Conservation (phyloP, 2,797 vertebrate genomes). For the Tokudaia muenninki region DNA sequence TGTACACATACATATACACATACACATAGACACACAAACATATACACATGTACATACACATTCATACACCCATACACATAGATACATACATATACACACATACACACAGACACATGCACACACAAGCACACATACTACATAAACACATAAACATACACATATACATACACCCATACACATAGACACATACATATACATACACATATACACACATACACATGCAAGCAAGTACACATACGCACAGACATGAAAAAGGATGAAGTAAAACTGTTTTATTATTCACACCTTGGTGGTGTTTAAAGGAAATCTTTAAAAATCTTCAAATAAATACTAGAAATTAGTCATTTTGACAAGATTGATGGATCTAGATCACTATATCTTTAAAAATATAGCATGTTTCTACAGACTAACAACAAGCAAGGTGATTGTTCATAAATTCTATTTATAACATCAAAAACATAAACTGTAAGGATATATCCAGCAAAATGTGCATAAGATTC, state of each 20-base stretch:
- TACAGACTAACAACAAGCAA: constrained; percentile 14
- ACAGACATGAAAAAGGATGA: not conserved
- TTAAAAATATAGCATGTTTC: constrained; percentile 27
- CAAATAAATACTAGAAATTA: constrained; percentile 29
- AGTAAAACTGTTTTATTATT: constrained; percentile 53
- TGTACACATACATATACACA: no score
- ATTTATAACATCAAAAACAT: constrained; percentile 36
- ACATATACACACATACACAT: not conserved
- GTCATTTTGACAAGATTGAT: constrained; percentile 35
- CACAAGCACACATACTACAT: not conserved
- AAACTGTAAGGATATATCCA: constrained; percentile 15
- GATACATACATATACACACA: accelerated
- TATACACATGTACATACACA: not conserved
- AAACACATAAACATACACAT: not conserved
- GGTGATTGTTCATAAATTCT: constrained; percentile 1
- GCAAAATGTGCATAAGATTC: not conserved
- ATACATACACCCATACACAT: not conserved
- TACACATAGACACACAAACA: not conserved
- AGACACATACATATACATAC: not conserved
- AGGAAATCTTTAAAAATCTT: constrained; percentile 45
- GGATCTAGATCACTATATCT: not conserved
- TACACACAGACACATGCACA: not conserved
- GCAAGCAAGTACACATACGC: no score
- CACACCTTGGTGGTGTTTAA: not conserved
- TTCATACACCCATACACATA: not conserved